Evolutionary conservation across 2,797 vertebrate species (phyloP).

Genomic region (Pseudotriccus pelzelni): DNA sequence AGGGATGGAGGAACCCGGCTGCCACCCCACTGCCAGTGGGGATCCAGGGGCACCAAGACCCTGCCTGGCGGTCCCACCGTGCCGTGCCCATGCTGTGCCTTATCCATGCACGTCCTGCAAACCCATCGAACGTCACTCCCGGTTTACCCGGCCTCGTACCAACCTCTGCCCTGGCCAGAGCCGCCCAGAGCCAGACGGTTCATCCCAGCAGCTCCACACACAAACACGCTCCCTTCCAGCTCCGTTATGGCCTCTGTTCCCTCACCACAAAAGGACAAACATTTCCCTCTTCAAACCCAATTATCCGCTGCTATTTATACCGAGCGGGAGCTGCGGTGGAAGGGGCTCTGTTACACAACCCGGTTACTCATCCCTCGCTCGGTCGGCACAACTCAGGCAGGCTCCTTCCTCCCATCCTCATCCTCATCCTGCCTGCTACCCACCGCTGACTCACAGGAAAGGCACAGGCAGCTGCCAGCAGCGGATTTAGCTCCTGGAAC

Average conservation of each 20-base stretch:
- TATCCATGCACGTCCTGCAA: neutral
- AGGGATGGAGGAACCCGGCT: neutral
- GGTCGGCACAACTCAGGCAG: accelerated
- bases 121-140: accelerated
- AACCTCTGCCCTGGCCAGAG: neutral
- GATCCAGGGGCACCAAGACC: neutral
- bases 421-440: neutral
- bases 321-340: neutral
- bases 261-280: neutral
- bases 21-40: neutral
- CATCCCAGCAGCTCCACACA: neutral
- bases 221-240: neutral
- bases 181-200: neutral
- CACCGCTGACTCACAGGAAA: neutral
- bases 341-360: neutral
- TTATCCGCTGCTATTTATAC: neutral
- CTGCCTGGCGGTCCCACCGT: accelerated
- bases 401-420: neutral
- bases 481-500: neutral
- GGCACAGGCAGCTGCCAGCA: neutral
- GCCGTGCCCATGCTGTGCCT: accelerated
- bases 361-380: neutral
- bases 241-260: neutral
- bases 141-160: neutral
- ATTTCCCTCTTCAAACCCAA: neutral